These are phyloP conservation scores for Oligia strigilis DNA, from an alignment of 2,888 invertebrate species.

Conservation along the genomic window DNA sequence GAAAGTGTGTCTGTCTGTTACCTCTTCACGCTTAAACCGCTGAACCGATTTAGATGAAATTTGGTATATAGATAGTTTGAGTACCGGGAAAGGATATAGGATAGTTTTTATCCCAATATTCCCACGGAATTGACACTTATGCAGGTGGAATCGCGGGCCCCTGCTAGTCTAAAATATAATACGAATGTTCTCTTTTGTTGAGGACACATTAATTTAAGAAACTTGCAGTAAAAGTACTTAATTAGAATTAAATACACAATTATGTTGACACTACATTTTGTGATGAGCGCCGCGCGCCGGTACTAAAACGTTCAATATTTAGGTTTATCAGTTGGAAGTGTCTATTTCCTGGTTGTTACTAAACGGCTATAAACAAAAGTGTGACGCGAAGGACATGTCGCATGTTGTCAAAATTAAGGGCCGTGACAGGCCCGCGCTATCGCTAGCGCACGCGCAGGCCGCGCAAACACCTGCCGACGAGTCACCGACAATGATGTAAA, in stretches of 20 bases:
- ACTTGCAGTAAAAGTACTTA: not conserved
- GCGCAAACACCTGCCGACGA: slow-evolving; percentile 80
- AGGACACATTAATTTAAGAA: not conserved
- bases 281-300: slow-evolving; percentile 14
- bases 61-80: no score
- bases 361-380: slow-evolving; percentile 75
- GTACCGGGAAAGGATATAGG: no score
- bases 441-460: slow-evolving; percentile 67
- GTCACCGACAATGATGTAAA: slow-evolving; percentile 55
- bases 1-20: no score
- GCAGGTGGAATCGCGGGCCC: no score
- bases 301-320: slow-evolving; percentile 42
- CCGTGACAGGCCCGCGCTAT: slow-evolving; percentile 69
- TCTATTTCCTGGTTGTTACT: slow-evolving; percentile 64
- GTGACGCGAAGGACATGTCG: slow-evolving; percentile 75
- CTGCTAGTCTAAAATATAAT: no score
- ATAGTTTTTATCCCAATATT: no score
- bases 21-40: no score
- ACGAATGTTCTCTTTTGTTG: no score
- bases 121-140: no score
- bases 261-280: slow-evolving; percentile 46
- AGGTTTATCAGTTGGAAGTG: slow-evolving; percentile 58
- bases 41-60: no score
- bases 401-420: slow-evolving; percentile 74
- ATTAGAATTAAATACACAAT: slow-evolving; percentile 22